Base-by-base conservation (phyloP, 1,140 invertebrate genomes). In the Wiebesia pumilae region DNA sequence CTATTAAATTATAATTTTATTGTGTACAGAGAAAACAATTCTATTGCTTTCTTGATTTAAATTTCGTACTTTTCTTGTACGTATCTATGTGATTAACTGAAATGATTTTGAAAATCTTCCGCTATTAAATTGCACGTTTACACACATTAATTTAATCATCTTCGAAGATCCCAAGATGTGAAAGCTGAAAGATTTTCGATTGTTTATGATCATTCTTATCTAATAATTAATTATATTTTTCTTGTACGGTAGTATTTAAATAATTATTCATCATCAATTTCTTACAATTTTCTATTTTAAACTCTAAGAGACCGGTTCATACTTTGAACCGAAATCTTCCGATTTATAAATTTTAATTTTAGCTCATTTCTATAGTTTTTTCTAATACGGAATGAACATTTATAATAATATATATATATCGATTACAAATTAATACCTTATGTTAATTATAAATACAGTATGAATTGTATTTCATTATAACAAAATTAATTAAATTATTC, bases 61-160 rank as follows among this genome's bases (percentile, higher is more conserved):
- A 67, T 33, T 83, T 78, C 27, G 27, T 43, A 78, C n/a, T 65
- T 77, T 30, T 10, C 6, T 35, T 33, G n/a, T 21, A 7, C 3
- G 19, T 21, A 54, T 83, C 33, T 58, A 38, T 38, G 51, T n/a
- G 38, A 82, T 86, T 77, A 81, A 65, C n/a, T 62, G n/a, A 77
- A 77, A 86, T 62, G 35, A 35, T 51, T 86, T 62, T 82, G 14
- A 62, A 85, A 75, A 54, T 78, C n/a, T n/a, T 67, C 24, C 69
- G 47, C 9, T 24, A 83, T 86, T 83, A 83, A 69, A 79, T 79
- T 77, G 19, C 51, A 27, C 6, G 19, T 54, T 80, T 85, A 65
- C 58, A 67, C 62, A 78, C 54, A 87, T 82, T 78, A 69, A 10
- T 67, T 82, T 85, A 65, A 86, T 86, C 1, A 21, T 62, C 27